Evolutionary conservation across 1,140 invertebrate species (phyloP).

Genomic region (Aporrectodea caliginosa): DNA sequence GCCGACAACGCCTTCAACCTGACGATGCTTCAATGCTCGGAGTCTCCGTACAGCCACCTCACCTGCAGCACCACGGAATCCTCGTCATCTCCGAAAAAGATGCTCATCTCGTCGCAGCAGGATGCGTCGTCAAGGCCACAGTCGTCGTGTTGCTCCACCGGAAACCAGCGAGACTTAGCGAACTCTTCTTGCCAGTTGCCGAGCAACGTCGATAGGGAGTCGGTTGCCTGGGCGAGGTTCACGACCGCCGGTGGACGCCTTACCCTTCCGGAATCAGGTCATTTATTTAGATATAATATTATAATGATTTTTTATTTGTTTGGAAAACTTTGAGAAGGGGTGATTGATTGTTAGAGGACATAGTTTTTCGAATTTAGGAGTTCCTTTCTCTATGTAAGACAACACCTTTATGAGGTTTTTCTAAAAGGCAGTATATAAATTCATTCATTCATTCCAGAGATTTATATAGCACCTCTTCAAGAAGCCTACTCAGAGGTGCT

Average conservation of each 20-base stretch:
- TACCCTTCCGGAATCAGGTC: constrained; percentile 69
- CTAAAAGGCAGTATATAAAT: background rate
- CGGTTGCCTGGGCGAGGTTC: constrained; percentile 61
- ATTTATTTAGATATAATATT: constrained; percentile 8
- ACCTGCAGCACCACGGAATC: background rate
- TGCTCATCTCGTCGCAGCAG: background rate
- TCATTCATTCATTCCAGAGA: background rate
- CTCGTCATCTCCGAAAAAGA: background rate
- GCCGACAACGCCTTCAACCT: background rate
- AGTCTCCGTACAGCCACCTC: background rate
- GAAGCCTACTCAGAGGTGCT: too few relatives aligned
- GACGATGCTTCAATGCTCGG: background rate
- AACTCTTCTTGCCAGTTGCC: constrained; percentile 44
- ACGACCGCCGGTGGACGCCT: constrained; percentile 74
- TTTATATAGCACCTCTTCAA: too few relatives aligned
- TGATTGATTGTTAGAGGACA: background rate
- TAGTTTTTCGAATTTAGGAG: background rate
- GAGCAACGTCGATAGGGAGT: constrained; percentile 58
- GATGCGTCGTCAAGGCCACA: background rate
- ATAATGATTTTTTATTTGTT: background rate
- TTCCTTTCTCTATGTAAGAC: background rate
- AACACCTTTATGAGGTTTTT: background rate
- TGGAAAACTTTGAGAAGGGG: background rate
- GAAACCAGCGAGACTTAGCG: background rate
- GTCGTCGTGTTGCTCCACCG: background rate